These are phyloP conservation scores for Gerris buenoi DNA, from an alignment of 1,140 invertebrate genomes.

Conservation along the genomic window DNA sequence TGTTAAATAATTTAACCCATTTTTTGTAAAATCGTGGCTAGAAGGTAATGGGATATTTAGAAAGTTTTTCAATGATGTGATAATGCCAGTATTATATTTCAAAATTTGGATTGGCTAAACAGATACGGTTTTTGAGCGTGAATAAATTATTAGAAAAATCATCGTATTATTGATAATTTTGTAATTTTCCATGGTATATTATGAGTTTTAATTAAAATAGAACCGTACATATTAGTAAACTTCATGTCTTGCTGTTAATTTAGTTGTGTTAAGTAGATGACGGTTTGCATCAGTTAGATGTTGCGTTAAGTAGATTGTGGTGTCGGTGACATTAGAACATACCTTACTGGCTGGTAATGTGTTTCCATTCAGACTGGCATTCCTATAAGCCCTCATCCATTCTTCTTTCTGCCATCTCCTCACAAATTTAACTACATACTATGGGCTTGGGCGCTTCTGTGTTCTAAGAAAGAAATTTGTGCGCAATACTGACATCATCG, in stretches of 20 bases:
- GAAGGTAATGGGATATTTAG: too few relatives aligned
- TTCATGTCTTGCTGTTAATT: neutral
- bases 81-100: too few relatives aligned
- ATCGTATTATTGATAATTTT: too few relatives aligned
- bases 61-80: too few relatives aligned
- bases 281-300: neutral
- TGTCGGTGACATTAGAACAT: neutral
- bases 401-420: neutral
- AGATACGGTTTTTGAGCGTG: too few relatives aligned
- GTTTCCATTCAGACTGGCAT: neutral
- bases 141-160: too few relatives aligned
- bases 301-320: neutral
- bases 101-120: too few relatives aligned
- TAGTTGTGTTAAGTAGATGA: neutral
- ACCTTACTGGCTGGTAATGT: neutral
- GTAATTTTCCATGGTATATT: too few relatives aligned
- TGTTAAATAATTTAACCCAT: too few relatives aligned
- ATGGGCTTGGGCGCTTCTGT: neutral
- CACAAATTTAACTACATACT: neutral
- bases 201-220: too few relatives aligned
- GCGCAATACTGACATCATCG: neutral
- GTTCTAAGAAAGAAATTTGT: neutral
- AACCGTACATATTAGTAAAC: neutral
- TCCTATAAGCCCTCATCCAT: neutral
- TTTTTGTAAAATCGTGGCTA: too few relatives aligned